Percentiles rank a stretch among this genome's conserved stretches.
Evolutionary conservation across 2,113 vertebrate genomes (phyloP).

Genomic region (Emydura subglobosa): DNA sequence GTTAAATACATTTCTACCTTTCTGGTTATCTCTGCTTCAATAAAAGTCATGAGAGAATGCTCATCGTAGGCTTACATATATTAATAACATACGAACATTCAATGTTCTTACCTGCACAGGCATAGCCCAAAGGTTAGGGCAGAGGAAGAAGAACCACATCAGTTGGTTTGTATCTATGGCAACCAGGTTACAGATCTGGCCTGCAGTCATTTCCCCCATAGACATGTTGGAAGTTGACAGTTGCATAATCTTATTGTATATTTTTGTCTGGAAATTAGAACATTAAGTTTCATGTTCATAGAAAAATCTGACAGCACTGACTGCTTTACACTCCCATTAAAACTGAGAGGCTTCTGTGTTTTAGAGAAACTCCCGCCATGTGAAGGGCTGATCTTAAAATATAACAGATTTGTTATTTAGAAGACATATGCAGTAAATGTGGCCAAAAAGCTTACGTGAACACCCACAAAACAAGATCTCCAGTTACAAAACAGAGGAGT

Average conservation of each 20-base stretch:
- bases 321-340: background rate
- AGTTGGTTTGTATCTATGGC: constrained; percentile 98
- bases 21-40: background rate
- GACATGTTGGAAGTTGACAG: constrained; percentile 98
- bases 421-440: background rate
- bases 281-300: background rate
- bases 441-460: background rate
- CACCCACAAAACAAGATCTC: background rate
- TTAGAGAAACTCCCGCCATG: background rate
- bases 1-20: background rate
- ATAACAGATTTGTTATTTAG: background rate
- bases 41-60: background rate
- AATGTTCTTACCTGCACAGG: constrained; percentile 91
- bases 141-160: constrained; percentile 99
- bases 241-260: constrained; percentile 99
- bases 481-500: background rate
- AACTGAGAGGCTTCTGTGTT: background rate
- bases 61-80: rapidly evolving
- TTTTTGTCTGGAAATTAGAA: constrained; percentile 89
- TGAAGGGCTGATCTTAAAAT: background rate
- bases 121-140: constrained; percentile 99
- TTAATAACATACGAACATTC: background rate
- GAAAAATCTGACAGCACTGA: background rate
- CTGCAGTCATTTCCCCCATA: constrained; percentile 96
- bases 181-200: constrained; percentile 97